Evolutionary conservation across 2,797 vertebrate genomes (phyloP).

Genomic region (Kryptopterus vitreolus): DNA sequence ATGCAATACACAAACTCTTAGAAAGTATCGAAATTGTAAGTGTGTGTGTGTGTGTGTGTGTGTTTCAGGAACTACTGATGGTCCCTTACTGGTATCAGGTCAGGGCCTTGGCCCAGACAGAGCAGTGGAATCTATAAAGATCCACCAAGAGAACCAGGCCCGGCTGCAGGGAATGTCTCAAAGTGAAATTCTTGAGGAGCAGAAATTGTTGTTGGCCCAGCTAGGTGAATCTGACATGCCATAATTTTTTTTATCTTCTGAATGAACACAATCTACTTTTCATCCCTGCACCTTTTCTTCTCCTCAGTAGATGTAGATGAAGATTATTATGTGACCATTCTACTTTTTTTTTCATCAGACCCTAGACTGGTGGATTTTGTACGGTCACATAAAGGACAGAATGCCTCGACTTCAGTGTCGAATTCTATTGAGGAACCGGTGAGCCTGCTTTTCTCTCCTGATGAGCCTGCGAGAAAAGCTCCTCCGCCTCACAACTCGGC

Average conservation of each 20-base stretch:
- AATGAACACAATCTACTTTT: neutral
- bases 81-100: constrained; percentile 79
- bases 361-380: constrained; percentile 86
- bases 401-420: constrained; percentile 41
- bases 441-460: too few relatives aligned
- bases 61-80: constrained; percentile 19
- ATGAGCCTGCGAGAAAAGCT: constrained; percentile 44
- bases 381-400: constrained; percentile 70
- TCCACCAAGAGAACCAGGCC: constrained; percentile 87
- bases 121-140: constrained; percentile 79
- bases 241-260: neutral
- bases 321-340: neutral
- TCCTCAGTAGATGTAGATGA: neutral
- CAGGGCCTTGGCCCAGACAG: constrained; percentile 76
- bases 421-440: constrained; percentile 45
- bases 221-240: constrained; percentile 74
- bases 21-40: neutral
- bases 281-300: neutral
- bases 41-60: neutral
- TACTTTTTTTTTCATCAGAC: constrained; percentile 69
- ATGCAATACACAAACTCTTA: neutral
- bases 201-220: constrained; percentile 80
- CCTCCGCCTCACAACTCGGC: constrained; percentile 40
- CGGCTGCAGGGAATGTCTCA: constrained; percentile 80
- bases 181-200: constrained; percentile 85